These are phyloP conservation scores for Cecropterus lyciades DNA, from an alignment of 1,140 invertebrate genomes.

Conservation along the genomic window DNA sequence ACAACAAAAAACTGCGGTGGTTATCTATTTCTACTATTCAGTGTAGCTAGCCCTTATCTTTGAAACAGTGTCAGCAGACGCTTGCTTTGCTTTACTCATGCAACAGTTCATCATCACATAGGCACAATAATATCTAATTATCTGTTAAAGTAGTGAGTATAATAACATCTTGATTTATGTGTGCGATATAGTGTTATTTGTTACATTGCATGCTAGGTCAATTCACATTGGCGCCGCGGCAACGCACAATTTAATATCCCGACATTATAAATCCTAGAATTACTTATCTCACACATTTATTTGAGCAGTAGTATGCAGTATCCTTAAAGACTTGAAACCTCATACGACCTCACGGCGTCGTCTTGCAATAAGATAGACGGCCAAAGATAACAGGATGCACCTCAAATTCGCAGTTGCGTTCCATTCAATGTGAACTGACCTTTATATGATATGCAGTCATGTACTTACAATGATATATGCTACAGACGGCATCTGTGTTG, in stretches of 20 bases:
- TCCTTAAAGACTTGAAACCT: slow-evolving; percentile 1
- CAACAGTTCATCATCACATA: slow-evolving; percentile 11
- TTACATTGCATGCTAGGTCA: slow-evolving; percentile 3
- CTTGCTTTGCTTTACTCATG: slow-evolving; percentile 23
- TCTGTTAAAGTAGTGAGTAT: neutral
- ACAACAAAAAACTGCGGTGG: neutral
- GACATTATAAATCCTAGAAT: slow-evolving; percentile 5
- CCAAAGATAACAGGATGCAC: slow-evolving; percentile 24
- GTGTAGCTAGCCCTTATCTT: slow-evolving; percentile 6
- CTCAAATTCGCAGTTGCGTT: slow-evolving; percentile 5
- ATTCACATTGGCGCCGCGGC: slow-evolving; percentile 19
- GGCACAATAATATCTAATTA: slow-evolving; percentile 18
- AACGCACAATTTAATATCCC: slow-evolving; percentile 7
- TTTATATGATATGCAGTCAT: slow-evolving; percentile 11
- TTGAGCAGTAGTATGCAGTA: neutral
- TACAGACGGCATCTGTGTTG: slow-evolving; percentile 17
- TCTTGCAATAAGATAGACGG: slow-evolving; percentile 16
- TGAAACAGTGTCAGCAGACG: slow-evolving; percentile 12
- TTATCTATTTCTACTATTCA: slow-evolving; percentile 2
- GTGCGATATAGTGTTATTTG: slow-evolving; percentile 10
- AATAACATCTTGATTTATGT: slow-evolving; percentile 19
- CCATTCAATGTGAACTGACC: slow-evolving; percentile 25
- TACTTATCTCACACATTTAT: slow-evolving; percentile 16
- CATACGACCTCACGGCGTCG: slow-evolving; percentile 12
- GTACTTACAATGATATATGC: slow-evolving; percentile 19